Base-by-base conservation (phyloP, 64 coral and sea anemone genomes). In the Acropora yongei region DNA sequence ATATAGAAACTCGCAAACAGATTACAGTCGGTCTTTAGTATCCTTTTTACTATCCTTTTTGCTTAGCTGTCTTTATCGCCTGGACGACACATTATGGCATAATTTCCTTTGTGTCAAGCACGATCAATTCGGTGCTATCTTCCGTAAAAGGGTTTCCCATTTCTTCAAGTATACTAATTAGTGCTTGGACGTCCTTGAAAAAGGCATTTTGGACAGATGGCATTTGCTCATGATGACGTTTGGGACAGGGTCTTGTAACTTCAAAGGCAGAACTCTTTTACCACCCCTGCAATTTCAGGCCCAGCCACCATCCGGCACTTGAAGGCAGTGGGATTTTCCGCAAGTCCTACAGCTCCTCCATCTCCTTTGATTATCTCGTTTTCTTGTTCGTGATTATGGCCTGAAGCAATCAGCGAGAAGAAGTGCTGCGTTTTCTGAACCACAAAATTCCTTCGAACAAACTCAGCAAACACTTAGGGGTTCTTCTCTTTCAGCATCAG, bases 371-470 rank as follows among this genome's bases (percentile, higher is more conserved):
- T 78, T 12, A 49, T 49, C 45, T 48, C 76, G 44, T 78, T 78
- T 45, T 78, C 76, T 18, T 78, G 76, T 48, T 78, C 76, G 44
- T 78, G 76, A 12, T 16, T 49, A 45, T 49, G 76, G 76, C 49
- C 47, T 48, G 49, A 45, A 30, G 30, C 30, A 30, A 30, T 30
- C 30, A 78, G 47, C 11, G 76, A 78, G 45, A 48, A 49, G 11
- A 78, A 12, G 16, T 49, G 76, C 44, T 48, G 10, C 2, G 44
- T 48, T 78, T 78, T 55, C 45, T 78, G 44, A 14, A 49, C 47
- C 3, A 78, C 76, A 14, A 78, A 78, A 11, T 48, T 49, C 45
- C 44, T 46, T 49, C 4, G 45, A 48, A 18, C 45, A 45, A 78
- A 49, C 30, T 30, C 30, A 30, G 30, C 30, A 30, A 30, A 30